Evolutionary conservation across 2,113 vertebrate species (phyloP).

Genomic region (Ceuthmochares aereus): DNA sequence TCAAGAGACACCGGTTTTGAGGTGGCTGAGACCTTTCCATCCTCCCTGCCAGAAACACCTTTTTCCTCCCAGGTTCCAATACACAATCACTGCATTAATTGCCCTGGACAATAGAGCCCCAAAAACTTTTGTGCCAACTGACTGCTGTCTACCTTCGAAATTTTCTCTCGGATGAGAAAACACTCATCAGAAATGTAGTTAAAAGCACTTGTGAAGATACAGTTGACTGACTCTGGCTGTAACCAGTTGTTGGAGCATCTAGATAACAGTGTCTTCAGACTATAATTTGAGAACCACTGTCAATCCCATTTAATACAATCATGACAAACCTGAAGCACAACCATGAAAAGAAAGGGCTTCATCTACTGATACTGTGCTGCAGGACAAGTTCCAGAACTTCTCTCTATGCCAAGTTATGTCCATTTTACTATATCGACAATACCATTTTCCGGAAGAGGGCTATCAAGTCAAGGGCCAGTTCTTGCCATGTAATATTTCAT

Average conservation of each 20-base stretch:
- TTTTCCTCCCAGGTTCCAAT: background rate
- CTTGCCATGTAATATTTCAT: background rate
- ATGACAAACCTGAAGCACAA: conserved; percentile 11
- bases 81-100: conserved; percentile 50
- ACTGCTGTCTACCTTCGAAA: background rate
- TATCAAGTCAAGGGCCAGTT: background rate
- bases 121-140: background rate
- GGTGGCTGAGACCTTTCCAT: background rate
- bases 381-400: background rate
- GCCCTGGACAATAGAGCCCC: background rate
- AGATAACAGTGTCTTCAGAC: background rate
- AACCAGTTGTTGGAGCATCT: background rate
- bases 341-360: conserved; percentile 16
- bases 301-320: background rate
- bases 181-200: background rate
- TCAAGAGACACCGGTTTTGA: fast-evolving
- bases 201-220: background rate
- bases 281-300: background rate
- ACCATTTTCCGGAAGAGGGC: background rate
- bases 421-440: fast-evolving
- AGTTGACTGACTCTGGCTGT: background rate
- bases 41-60: conserved; percentile 21
- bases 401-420: background rate
- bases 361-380: fast-evolving
- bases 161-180: fast-evolving